Base-by-base conservation (phyloP, 2,888 invertebrate genomes). In the Alentia gelatinosa region DNA sequence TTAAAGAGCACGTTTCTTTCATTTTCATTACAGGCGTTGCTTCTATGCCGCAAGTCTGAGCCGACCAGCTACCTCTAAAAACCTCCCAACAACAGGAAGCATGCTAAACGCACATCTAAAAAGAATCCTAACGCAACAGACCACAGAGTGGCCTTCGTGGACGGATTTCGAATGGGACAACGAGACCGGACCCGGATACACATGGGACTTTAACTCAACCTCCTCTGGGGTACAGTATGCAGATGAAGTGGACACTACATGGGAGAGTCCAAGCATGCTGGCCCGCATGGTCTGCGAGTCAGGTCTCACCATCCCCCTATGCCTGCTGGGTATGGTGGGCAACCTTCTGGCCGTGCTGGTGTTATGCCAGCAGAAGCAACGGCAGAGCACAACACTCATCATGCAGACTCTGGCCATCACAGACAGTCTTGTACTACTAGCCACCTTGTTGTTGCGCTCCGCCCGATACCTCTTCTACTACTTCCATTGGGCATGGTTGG, bases 291-390 rank as follows among this genome's bases (percentile, higher is more conserved):
- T 93, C 12, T 90, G 90, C 79, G 91, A 92, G 42, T 74, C 91
- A 23, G 86, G 74, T 37, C 37, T 93, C 33, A 90, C 88, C 35
- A 39, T 93, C 5, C 93, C 93, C 0, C 50, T 93, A 30, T 79
- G 84, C 30, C 37, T 92, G 15, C 37, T 92, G 19, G 93, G 93
- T 19, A 91, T 93, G 63, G 39, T 92, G 37, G 93, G 92, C n/a
- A 93, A 93, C 91, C 40, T 89, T 26, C 30, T 93, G 74, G 91
- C 92, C 30, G 91, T 92, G 33, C 63, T 92, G 40, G 92, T 92
- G n/a, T 89, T 92, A 56, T 92, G 91, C 26, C 56, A 56, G 37
- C 92, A 92, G 39, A 90, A 90, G 83, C 89, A 92, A 26, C 47
- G 90, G 19, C 90, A 90, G 35, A 91, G 91, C 63, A 93, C 92